Evolutionary conservation across 1,140 invertebrate species (phyloP), one percentile per base, ranked within the genome.

Genomic region (Drosophila sp.): DNA sequence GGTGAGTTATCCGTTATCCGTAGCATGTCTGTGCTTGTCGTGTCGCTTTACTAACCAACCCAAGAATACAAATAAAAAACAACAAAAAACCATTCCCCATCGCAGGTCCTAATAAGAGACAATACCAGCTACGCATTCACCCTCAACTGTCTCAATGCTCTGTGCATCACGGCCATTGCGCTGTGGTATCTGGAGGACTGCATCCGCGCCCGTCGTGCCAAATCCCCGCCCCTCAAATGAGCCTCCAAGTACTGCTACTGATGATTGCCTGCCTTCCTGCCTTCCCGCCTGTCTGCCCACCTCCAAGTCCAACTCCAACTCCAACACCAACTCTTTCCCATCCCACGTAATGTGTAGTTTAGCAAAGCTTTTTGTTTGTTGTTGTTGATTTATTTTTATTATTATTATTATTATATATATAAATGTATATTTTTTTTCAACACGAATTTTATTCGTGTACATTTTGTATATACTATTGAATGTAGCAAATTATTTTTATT

Each of bases 71-170:
- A 38, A 13, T 13, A 13, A 2, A 13, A 38, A 13, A 13, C 11
- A 4, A 13, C 1, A 38, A 13, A 13, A 2, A 4, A 13, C 1
- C 2, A 43, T n/a, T 13, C 7, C 70, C 46, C 18, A 50, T 59
- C 92, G 7, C 67, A 94, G 94, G 94, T 71, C 93, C 93, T 93
- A 91, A 93, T 95, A 1, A 92, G 93, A 78, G 94, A 95, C 69
- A 87, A 90, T 0, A 92, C 93, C n/a, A 93, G 93, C 74, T 94
- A 94, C 56, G 81, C 93, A 0, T 91, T 94, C 2, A 93, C 93
- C 7, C 80, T 95, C 11, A 94, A 95, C 76, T 93, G 93, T 65
- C 80, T 95, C 0, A 95, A 95, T 63, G 92, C 61, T 7, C 57
- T 91, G 16, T 90, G 90, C 34, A 14, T 89, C n/a, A 32, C 78